These are phyloP conservation scores for Dicerorhinus sumatrensis DNA, from an alignment of 2,113 vertebrate species.

Conservation along the genomic window DNA sequence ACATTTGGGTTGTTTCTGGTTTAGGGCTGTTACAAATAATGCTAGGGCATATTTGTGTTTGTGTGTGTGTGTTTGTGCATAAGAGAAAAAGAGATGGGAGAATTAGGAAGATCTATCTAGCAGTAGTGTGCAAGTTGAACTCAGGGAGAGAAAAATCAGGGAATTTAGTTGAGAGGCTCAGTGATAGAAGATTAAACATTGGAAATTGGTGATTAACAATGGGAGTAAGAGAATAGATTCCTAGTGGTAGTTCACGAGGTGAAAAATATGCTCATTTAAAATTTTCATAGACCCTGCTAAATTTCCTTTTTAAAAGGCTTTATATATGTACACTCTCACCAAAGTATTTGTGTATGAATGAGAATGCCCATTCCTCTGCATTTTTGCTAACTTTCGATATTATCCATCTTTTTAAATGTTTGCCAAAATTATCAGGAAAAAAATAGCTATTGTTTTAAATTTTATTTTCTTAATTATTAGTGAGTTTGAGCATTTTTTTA, in stretches of 20 bases:
- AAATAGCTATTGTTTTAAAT: background rate
- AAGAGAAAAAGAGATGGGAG: background rate
- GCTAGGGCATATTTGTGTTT: background rate
- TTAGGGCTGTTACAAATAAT: background rate
- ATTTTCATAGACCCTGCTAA: background rate
- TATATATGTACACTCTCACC: background rate
- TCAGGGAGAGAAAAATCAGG: background rate
- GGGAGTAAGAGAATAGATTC: background rate
- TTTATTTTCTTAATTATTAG: background rate
- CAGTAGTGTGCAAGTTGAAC: background rate
- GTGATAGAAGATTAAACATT: background rate
- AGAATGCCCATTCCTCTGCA: background rate
- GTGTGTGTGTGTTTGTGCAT: background rate
- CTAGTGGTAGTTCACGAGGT: background rate
- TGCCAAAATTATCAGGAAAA: background rate
- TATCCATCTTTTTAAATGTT: background rate
- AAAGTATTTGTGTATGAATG: background rate
- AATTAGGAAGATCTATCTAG: background rate
- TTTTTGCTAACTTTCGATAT: background rate
- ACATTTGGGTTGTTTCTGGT: background rate
- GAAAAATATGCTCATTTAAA: background rate
- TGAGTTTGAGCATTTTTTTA: background rate
- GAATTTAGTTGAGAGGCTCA: background rate
- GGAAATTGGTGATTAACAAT: background rate
- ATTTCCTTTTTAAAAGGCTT: background rate